Conservation (phyloP, 1,140 invertebrate species). For the Bombus affinis region DNA sequence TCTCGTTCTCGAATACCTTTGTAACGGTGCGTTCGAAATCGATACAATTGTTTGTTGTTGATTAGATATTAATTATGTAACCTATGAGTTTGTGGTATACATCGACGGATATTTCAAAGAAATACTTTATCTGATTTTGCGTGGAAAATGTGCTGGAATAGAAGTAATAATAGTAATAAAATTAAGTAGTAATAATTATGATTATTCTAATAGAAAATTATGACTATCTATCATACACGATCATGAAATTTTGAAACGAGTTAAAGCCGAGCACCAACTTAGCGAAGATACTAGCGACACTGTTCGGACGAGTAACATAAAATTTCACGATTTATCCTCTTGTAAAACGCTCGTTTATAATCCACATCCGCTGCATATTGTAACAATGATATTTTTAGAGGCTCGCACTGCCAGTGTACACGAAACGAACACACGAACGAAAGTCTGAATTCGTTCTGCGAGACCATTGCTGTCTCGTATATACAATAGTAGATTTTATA, state of each 20-base stretch:
- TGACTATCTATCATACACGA: background rate
- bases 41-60: background rate
- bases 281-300: background rate
- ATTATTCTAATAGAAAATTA: background rate
- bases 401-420: background rate
- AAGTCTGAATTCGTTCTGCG: background rate
- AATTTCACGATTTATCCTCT: background rate
- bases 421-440: background rate
- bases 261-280: background rate
- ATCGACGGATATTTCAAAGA: background rate
- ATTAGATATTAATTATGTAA: background rate
- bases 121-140: too few species aligned
- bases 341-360: slow-evolving; percentile 20
- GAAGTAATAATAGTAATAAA: too few species aligned
- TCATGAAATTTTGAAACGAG: background rate
- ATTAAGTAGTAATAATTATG: background rate
- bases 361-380: slow-evolving; percentile 28
- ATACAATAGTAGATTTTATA: background rate
- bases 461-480: background rate
- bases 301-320: background rate
- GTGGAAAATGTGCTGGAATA: too few species aligned
- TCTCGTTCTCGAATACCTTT: background rate
- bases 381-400: slow-evolving; percentile 35
- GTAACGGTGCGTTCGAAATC: background rate
- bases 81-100: background rate